Percentiles rank a stretch among this genome's conserved stretches.
These are phyloP conservation scores for Noctua fimbriata DNA, from an alignment of 2,888 invertebrate genomes.

Conservation along the genomic window DNA sequence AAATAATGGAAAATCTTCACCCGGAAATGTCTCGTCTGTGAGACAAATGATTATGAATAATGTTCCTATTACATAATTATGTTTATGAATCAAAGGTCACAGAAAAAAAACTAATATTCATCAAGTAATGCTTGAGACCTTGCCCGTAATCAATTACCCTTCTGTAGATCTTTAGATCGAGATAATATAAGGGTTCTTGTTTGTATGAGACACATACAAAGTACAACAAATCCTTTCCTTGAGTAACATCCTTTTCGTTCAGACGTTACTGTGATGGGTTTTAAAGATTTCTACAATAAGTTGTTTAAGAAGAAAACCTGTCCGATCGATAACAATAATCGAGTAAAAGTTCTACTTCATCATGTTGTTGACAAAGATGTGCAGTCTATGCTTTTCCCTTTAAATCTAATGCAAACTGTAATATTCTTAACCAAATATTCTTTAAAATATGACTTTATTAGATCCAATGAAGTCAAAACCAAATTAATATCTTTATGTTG, in stretches of 20 bases:
- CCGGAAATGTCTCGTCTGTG: too few species aligned
- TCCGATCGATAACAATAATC: background rate
- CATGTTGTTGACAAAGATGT: conserved; percentile 19
- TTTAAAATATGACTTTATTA: conserved; percentile 4
- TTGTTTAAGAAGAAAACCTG: background rate
- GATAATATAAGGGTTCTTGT: background rate
- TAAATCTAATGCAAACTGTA: conserved; percentile 15
- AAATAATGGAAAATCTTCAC: too few species aligned
- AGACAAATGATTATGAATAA: too few species aligned
- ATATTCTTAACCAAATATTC: conserved; percentile 19
- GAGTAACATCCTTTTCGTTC: too few species aligned
- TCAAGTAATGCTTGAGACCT: background rate
- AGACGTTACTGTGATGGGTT: conserved; percentile 4
- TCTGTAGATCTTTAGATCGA: background rate
- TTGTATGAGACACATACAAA: background rate
- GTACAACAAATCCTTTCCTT: background rate
- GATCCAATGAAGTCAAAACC: background rate
- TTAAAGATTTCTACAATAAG: conserved; percentile 6
- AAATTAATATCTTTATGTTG: conserved; percentile 1
- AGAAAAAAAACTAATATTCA: too few species aligned
- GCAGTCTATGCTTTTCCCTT: conserved; percentile 12
- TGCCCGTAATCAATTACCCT: background rate
- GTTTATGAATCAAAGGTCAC: too few species aligned
- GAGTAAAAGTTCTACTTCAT: background rate
- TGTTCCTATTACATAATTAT: too few species aligned